Percentiles rank a stretch among this genome's conserved stretches.
These are phyloP conservation scores for Bergia sp. DNA, from an alignment of 92 coral and sea anemone genomes.

Conservation along the genomic window DNA sequence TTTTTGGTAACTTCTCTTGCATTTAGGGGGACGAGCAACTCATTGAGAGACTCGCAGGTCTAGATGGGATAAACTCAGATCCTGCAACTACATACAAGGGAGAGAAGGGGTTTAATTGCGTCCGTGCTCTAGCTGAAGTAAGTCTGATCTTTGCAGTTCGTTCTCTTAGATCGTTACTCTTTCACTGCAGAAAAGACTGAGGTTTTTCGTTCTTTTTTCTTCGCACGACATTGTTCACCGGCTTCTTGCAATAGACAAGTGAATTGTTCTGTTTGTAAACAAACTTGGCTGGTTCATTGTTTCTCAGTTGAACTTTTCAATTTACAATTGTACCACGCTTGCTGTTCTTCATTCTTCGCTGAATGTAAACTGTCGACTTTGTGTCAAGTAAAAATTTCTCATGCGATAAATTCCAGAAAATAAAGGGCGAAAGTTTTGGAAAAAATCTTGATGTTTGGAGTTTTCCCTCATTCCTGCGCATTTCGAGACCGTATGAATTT, in stretches of 20 bases:
- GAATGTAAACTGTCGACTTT: slow-evolving; percentile 23
- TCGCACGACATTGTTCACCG: background rate
- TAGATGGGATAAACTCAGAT: slow-evolving; percentile 94
- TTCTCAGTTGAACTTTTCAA: slow-evolving; percentile 38
- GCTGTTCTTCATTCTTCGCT: slow-evolving; percentile 42
- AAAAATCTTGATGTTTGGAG: background rate
- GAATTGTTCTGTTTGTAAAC: slow-evolving; percentile 49
- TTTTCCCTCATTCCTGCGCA: background rate
- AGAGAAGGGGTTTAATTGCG: slow-evolving; percentile 80
- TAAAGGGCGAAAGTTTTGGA: background rate
- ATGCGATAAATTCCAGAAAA: background rate
- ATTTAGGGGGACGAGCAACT: slow-evolving; percentile 94
- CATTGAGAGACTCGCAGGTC: slow-evolving; percentile 86
- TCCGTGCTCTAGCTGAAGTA: slow-evolving; percentile 86
- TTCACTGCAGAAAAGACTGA: slow-evolving; percentile 4
- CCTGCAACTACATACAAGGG: slow-evolving; percentile 73
- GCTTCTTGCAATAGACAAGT: slow-evolving; percentile 22
- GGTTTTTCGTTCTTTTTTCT: background rate
- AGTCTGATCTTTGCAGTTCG: slow-evolving; percentile 38
- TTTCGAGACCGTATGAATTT: background rate
- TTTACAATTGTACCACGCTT: slow-evolving; percentile 12
- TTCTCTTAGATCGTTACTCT: background rate
- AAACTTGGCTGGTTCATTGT: slow-evolving; percentile 22
- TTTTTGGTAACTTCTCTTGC: slow-evolving; percentile 24
- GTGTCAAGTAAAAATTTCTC: slow-evolving; percentile 19